Evolutionary conservation across 2,797 vertebrate genomes (phyloP).

Genomic region (Peromyscus nudipes): DNA sequence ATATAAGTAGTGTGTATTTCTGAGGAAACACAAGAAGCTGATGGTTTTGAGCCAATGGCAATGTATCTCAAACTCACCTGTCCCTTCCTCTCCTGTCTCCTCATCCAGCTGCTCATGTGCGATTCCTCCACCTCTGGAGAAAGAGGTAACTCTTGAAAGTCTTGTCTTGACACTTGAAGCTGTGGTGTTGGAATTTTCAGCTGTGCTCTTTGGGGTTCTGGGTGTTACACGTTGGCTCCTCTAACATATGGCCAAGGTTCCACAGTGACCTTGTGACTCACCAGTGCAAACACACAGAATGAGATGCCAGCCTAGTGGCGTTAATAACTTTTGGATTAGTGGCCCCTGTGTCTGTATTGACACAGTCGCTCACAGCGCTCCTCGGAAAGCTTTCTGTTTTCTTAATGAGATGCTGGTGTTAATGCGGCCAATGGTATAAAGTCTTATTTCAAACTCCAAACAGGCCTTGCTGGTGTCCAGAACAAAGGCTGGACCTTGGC

Average conservation of each 20-base stretch:
- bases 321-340: slow-evolving; percentile 80
- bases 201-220: neutral
- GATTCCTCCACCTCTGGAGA: neutral
- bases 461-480: slow-evolving; percentile 54
- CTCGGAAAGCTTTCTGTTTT: slow-evolving; percentile 72
- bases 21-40: neutral
- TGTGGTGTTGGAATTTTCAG: neutral
- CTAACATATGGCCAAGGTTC: slow-evolving; percentile 5
- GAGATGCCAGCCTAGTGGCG: slow-evolving; percentile 57
- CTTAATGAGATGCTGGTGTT: slow-evolving; percentile 62
- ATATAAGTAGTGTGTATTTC: neutral
- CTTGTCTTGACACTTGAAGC: neutral
- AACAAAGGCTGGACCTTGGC: slow-evolving; percentile 17
- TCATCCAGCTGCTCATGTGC: rapidly evolving
- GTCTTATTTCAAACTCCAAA: slow-evolving; percentile 54
- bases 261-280: slow-evolving; percentile 60
- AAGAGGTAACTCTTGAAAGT: neutral
- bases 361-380: slow-evolving; percentile 77
- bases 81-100: neutral
- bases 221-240: neutral
- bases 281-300: slow-evolving; percentile 51
- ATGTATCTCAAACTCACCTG: neutral
- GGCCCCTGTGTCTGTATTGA: slow-evolving; percentile 72
- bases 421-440: slow-evolving; percentile 11
- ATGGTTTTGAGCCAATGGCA: neutral